These are phyloP conservation scores for Eupithecia vulgata DNA, from an alignment of 2,888 invertebrate genomes.

Conservation along the genomic window DNA sequence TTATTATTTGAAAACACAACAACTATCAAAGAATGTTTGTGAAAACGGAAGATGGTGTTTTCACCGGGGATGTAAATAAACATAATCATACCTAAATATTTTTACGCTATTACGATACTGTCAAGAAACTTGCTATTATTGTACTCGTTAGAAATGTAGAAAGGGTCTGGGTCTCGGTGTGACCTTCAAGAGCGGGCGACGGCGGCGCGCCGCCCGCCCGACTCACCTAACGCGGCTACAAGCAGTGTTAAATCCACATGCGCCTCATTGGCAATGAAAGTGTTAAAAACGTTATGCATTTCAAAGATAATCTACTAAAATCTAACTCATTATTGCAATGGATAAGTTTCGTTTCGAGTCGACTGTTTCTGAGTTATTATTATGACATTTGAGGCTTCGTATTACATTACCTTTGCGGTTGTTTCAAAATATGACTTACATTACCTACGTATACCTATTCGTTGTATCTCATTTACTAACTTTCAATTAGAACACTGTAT, in stretches of 20 bases:
- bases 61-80: slow-evolving; percentile 22
- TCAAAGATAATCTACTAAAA: neutral
- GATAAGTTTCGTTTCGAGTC: neutral
- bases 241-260: too few species aligned
- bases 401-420: slow-evolving; percentile 12
- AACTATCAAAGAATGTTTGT: slow-evolving; percentile 30
- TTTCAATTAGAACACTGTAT: neutral
- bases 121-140: neutral
- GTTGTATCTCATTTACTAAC: neutral
- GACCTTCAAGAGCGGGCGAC: too few species aligned
- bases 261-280: too few species aligned
- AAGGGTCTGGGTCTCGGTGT: too few species aligned
- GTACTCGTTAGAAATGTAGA: too few species aligned
- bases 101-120: neutral
- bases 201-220: too few species aligned
- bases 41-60: slow-evolving; percentile 15
- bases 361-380: neutral
- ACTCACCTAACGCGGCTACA: too few species aligned
- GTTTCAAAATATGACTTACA: slow-evolving; percentile 1
- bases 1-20: slow-evolving; percentile 21
- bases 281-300: too few species aligned
- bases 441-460: neutral
- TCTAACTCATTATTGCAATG: neutral
- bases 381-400: slow-evolving; percentile 8
- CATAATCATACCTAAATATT: slow-evolving; percentile 13